These are phyloP conservation scores for Vulpes lagopus DNA, from an alignment of 2,113 vertebrate genomes.

Conservation along the genomic window DNA sequence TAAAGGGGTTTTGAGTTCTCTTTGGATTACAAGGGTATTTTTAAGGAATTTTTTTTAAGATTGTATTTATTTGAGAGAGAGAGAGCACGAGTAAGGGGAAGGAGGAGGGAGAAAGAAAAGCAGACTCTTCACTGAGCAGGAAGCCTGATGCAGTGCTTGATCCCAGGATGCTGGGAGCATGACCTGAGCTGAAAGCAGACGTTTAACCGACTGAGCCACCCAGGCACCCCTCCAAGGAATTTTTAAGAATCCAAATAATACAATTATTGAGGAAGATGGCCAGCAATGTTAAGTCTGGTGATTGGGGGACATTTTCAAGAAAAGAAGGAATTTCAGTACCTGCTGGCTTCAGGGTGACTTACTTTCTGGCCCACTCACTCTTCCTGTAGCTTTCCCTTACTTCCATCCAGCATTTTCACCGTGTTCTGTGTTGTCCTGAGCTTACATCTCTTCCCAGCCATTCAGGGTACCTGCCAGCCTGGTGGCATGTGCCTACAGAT, in stretches of 20 bases:
- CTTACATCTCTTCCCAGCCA: neutral
- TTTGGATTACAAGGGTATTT: constrained; percentile 3
- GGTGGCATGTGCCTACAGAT: neutral
- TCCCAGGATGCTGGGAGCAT: neutral
- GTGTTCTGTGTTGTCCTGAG: neutral
- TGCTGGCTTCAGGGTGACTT: neutral
- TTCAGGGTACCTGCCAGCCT: neutral
- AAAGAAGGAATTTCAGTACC: neutral
- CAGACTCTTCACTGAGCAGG: neutral
- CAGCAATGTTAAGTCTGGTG: neutral
- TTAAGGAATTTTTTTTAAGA: neutral
- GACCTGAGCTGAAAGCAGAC: neutral
- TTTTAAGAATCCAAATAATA: neutral
- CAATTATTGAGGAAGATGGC: neutral
- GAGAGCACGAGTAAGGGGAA: neutral
- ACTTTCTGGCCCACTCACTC: neutral
- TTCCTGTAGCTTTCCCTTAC: neutral
- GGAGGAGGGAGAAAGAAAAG: neutral
- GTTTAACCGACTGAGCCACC: neutral
- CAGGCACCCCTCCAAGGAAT: neutral
- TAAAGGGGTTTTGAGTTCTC: neutral
- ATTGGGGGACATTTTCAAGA: neutral
- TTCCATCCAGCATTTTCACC: neutral
- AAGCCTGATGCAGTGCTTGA: neutral
- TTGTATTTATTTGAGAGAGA: neutral